Evolutionary conservation across 2,888 invertebrate species (phyloP), one percentile per base, ranked within the genome.

Genomic region (Drosophila mettleri): DNA sequence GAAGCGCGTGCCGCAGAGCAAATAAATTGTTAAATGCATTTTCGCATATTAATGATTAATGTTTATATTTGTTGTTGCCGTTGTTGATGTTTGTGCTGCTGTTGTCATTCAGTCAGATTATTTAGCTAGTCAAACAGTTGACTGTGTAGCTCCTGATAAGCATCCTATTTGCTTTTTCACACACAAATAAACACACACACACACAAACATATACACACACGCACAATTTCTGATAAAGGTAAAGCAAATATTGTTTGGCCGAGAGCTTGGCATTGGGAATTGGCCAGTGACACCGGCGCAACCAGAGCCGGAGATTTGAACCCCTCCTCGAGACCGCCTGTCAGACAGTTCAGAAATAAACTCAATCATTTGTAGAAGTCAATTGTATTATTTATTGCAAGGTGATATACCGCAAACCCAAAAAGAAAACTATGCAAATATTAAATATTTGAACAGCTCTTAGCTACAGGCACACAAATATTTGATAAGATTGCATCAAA

Each of bases 361-460:
- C 55, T 62, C 61, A 74, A 63, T 67, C 78, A 62, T 53, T 62
- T 77, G 38, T 43, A 24, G 8, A 43, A 48, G 27, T 20, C 55
- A 69, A 39, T 65, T 55, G 41, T 39, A 38, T 60, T 49, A 61
- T 58, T 61, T 58, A 71, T 53, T 33, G 59, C 55, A 36, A 75
- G 54, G 54, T 57, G 64, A 60, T 60, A 70, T 60, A 27, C 24
- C 55, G 16, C 36, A 58, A 66, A 14, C 33, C 43, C 10, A 27
- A 33, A 55, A 55, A 57, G 57, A 20, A 33, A 55, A 54, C 34
- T 48, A 54, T 46, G 41, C 58, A 76, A 64, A 62, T 61, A 61
- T 51, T 55, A 6, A 48, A 66, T 74, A 58, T 73, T 74, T 73
- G 51, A 49, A 58, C 43, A 74, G 76, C 72, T 60, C 71, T 58